Evolutionary conservation across 1,140 invertebrate species (phyloP).

Genomic region (Mamestra configurata): DNA sequence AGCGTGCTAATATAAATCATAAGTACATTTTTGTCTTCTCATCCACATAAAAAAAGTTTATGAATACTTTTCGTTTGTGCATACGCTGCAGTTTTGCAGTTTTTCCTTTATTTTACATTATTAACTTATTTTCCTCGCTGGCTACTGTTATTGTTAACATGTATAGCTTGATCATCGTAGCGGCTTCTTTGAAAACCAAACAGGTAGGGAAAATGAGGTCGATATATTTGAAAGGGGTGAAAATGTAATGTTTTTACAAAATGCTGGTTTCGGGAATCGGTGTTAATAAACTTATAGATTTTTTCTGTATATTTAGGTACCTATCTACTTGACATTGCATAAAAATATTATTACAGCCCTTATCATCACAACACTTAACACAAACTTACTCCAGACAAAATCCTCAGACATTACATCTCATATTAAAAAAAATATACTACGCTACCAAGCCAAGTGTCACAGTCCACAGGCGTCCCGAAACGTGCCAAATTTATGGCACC

Average conservation of each 20-base stretch:
- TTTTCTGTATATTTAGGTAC: no score
- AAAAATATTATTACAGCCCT: background rate
- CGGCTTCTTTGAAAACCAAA: slow-evolving; percentile 3
- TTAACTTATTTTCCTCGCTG: background rate
- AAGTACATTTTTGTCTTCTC: slow-evolving; percentile 3
- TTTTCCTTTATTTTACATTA: slow-evolving; percentile 17
- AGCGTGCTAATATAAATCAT: slow-evolving; percentile 12
- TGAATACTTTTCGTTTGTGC: background rate
- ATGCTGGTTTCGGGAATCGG: no score
- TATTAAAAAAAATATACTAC: slow-evolving; percentile 33
- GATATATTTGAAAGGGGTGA: background rate
- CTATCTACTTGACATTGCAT: no score
- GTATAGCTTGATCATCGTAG: slow-evolving; percentile 1
- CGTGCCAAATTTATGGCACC: slow-evolving; percentile 28
- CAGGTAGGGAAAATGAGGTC: background rate
- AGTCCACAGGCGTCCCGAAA: background rate
- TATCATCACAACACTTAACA: background rate
- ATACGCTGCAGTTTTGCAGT: slow-evolving; percentile 11
- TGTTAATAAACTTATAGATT: no score
- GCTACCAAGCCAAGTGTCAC: slow-evolving; percentile 21
- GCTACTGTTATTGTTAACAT: background rate
- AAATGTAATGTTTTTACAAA: background rate
- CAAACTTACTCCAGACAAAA: background rate
- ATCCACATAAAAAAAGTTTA: background rate
- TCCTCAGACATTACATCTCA: background rate